Conservation (phyloP, 1,140 invertebrate genomes). For the Nomia melanderi region DNA sequence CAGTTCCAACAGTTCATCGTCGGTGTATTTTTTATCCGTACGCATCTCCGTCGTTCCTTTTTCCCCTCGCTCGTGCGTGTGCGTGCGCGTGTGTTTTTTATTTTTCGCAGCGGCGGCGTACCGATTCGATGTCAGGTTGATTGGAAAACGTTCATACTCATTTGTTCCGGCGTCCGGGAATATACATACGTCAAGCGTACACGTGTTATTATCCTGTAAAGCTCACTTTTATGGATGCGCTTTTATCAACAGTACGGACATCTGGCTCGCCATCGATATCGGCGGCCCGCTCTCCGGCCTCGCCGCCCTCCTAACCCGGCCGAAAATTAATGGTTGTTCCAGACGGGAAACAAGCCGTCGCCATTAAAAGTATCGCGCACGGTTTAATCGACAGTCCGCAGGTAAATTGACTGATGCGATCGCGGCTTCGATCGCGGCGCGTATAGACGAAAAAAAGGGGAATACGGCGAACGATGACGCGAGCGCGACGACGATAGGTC, state of each 20-base stretch:
- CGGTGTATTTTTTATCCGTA: constrained; percentile 4
- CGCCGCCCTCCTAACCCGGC: too few relatives aligned
- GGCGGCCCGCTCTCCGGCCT: too few relatives aligned
- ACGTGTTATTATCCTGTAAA: constrained; percentile 48
- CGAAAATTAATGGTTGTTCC: constrained; percentile 41
- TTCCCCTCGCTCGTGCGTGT: too few relatives aligned
- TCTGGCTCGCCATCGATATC: constrained; percentile 41
- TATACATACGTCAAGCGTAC: constrained; percentile 18
- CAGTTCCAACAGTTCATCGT: neutral
- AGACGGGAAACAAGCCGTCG: constrained; percentile 40
- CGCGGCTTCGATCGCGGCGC: neutral
- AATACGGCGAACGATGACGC: neutral
- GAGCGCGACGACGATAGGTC: too few relatives aligned
- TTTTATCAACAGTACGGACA: constrained; percentile 45
- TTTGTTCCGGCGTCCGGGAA: constrained; percentile 14
- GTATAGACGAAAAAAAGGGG: too few relatives aligned
- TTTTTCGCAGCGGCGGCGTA: neutral
- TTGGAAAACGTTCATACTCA: constrained; percentile 37
- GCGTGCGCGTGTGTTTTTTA: too few relatives aligned
- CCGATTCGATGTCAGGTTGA: constrained; percentile 17
- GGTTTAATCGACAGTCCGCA: constrained; percentile 40
- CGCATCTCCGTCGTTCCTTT: neutral
- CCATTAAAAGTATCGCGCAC: constrained; percentile 33
- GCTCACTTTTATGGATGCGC: constrained; percentile 37
- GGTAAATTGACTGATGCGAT: constrained; percentile 33